Conservation (phyloP, 1,140 invertebrate species). For the Aricia agestis region DNA sequence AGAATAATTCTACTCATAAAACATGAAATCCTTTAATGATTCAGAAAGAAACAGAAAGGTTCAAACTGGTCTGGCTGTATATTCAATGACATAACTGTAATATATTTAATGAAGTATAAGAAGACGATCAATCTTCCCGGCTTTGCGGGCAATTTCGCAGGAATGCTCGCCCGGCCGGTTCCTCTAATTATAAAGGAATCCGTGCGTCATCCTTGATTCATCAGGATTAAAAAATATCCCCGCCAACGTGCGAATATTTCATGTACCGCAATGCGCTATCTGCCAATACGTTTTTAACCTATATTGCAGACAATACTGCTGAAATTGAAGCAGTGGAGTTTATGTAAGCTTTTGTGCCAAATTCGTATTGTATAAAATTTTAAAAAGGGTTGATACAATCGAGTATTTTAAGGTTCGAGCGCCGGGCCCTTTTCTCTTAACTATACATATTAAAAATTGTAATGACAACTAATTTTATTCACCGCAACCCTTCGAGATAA, state of each 20-base stretch:
- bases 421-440: neutral
- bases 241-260: slow-evolving; percentile 30
- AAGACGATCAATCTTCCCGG: slow-evolving; percentile 47
- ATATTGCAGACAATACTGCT: neutral
- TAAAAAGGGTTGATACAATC: neutral
- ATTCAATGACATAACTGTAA: slow-evolving; percentile 15
- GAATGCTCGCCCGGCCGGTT: slow-evolving; percentile 42
- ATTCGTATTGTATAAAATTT: neutral
- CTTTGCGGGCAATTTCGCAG: slow-evolving; percentile 43
- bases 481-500: neutral
- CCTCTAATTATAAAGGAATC: slow-evolving; percentile 68
- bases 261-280: slow-evolving; percentile 1
- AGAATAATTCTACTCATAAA: no score
- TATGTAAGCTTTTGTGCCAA: neutral
- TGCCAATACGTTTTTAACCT: neutral
- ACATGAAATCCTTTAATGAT: neutral
- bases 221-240: slow-evolving; percentile 43
- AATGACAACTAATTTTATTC: neutral
- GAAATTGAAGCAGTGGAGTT: neutral
- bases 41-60: neutral
- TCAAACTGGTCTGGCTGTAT: neutral
- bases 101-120: slow-evolving; percentile 12
- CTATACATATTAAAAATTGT: neutral
- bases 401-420: neutral
- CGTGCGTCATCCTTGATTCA: slow-evolving; percentile 55